Conservation (phyloP, 2,888 invertebrate genomes). For the Zygothrica quintamaculata region DNA sequence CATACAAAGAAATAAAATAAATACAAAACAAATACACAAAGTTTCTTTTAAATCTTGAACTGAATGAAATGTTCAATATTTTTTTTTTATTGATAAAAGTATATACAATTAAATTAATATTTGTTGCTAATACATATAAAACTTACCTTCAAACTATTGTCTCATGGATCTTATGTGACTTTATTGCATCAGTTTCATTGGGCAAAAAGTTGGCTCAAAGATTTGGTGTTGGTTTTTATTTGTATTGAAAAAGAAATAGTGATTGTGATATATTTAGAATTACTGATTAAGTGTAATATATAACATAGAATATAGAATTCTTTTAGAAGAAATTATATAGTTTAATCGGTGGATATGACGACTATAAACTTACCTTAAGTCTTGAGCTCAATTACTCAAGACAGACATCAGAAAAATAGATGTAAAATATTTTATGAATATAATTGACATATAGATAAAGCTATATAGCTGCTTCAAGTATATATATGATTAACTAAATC, state of each 20-base stretch:
- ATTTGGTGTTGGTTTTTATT: constrained; percentile 15
- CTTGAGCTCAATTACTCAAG: neutral
- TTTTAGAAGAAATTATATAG: constrained; percentile 8
- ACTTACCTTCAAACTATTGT: constrained; percentile 38
- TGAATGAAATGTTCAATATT: neutral
- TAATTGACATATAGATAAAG: neutral
- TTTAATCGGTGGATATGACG: constrained; percentile 8
- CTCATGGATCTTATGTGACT: neutral
- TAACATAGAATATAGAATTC: too few species aligned
- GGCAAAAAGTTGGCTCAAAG: constrained; percentile 27
- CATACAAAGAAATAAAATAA: constrained; percentile 49
- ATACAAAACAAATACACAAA: constrained; percentile 19
- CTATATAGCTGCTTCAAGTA: constrained; percentile 35
- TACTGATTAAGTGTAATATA: constrained; percentile 12
- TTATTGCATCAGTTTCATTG: constrained; percentile 18
- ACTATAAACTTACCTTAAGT: constrained; percentile 43
- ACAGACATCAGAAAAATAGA: neutral
- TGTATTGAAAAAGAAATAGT: constrained; percentile 55
- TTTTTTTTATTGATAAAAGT: too few species aligned
- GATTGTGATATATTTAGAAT: constrained; percentile 37
- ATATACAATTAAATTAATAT: too few species aligned
- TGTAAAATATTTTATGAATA: neutral
- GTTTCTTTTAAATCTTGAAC: neutral
- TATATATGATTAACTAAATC: constrained; percentile 49
- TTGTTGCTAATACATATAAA: too few species aligned